Base-by-base conservation (phyloP, 2,113 vertebrate species). In the Mus pahari region DNA sequence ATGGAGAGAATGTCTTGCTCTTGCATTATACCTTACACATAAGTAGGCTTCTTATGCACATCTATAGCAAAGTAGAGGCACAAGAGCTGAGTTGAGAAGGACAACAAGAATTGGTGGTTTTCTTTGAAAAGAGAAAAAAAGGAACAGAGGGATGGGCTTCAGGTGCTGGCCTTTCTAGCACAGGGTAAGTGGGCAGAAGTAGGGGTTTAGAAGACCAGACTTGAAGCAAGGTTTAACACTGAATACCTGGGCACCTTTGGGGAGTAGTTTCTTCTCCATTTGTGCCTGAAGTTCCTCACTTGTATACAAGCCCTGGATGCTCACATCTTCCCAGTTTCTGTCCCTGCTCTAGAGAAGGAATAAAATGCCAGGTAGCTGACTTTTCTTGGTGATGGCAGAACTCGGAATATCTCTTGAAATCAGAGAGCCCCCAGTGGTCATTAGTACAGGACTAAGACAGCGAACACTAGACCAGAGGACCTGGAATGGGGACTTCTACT, bases 111-210 rank as follows among this genome's bases (percentile, higher is more conserved):
- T 94, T 88, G 88, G 33, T 88, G 33, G n/a, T 45, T 93, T 88
- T 92, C 86, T 97, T 90, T 89, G 71, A 68, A 91, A 90, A 91
- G 42, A 90, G 74, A 92, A 62, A 92, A 33, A 68, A 68, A 68
- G 31, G 31, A 68, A 39, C 2, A 7, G 73, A 92, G 45, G 36
- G 12, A 45, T 78, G 71, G 89, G 42, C 42, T 88, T 26, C 36
- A 90, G 79, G 45, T 70, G 45, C 89, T 62, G 24, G 68, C 79
- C 86, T 92, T 94, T 48, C 45, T 39, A 64, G 70, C 53, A 93
- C 64, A 94, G 60, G 53, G 1, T 73, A 86, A 86, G 70, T 89
- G 79, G 71, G 31, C 64, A 55, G 75, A 82, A 70, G n/a, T 20
- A 62, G 70, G 73, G 90, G 19, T 71, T 84, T 84, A 53, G 36